Evolutionary conservation across 2,113 vertebrate genomes (phyloP).

Genomic region (Stigmatopora argus): DNA sequence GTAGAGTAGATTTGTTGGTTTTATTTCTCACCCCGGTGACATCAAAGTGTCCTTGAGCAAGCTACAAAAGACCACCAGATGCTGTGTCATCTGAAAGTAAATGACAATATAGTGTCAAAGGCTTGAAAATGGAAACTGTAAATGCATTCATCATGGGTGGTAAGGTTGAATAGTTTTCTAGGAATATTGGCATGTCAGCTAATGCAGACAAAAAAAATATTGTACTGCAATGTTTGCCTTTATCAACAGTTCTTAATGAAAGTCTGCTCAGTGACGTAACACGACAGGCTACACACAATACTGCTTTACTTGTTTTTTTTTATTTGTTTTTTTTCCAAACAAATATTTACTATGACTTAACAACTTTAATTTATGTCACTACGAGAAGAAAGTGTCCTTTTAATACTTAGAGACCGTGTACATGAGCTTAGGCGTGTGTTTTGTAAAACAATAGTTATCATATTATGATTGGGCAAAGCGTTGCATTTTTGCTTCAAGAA

Average conservation of each 20-base stretch:
- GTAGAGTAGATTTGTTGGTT: neutral
- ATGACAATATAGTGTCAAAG: no score
- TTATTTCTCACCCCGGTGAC: neutral
- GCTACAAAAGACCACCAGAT: no score
- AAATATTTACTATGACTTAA: neutral
- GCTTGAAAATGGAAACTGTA: no score
- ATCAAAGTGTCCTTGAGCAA: no score
- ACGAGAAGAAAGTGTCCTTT: no score
- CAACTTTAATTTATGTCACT: neutral
- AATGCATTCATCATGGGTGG: no score
- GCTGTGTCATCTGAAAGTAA: no score
- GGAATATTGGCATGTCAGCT: neutral
- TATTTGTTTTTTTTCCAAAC: neutral
- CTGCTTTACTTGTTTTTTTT: neutral
- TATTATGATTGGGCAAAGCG: no score
- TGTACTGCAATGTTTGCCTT: no score
- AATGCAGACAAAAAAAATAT: neutral
- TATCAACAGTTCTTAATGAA: no score
- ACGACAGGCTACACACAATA: neutral
- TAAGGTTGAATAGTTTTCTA: neutral
- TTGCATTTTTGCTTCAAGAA: no score
- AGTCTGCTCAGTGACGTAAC: no score
- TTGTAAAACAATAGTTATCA: neutral
- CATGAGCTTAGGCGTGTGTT: neutral
- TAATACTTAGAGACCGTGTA: neutral